Evolutionary conservation across 2,888 invertebrate species (phyloP), one percentile per base, ranked within the genome.

Genomic region (Eugnorisma glareosa): DNA sequence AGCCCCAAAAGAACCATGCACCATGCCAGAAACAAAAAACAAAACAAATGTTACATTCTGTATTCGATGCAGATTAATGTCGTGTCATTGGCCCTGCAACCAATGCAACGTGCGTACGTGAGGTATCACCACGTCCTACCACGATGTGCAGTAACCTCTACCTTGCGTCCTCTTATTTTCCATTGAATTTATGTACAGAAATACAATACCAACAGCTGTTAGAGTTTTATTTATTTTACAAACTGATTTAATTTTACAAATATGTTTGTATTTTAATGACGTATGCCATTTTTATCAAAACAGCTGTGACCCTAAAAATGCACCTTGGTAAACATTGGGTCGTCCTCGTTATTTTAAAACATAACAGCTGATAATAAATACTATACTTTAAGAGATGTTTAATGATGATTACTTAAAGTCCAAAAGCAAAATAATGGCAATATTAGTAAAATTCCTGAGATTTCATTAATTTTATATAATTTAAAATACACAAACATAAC

Each of bases 81-180:
- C 43, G 10, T 68, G 61, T 59, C 21, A 61, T 43, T 71, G 51
- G 35, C 51, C 75, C 13, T 68, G n/a, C 40, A 73, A 24, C 37
- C 43, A 69, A 54, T 77, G 72, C 83, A 73, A 73, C 64, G 24
- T 67, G 61, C 35, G 68, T 79, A 85, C 84, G 86, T 85, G 84
- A 73, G 24, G 54, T 77, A 77, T 57, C 57, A 68, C 37, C 63
- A 64, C 64, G 31, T 61, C 31, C 10, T 1, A 54, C 21, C 8
- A 28, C 51, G 21, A 35, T 66, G 45, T 64, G 59, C 5, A 35
- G 82, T 76, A 74, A 76, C 75, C 66, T 75, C 37, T 59, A 57
- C 35, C 71, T 82, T 86, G 70, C 40, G 64, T 64, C 51, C 57
- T 45, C 28, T 51, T 83, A 35, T 73, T 43, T 78, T n/a, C n/a